phyloP scores from a whole-genome alignment of 2,888 invertebrate species.

The Morinoia aosen region DNA sequence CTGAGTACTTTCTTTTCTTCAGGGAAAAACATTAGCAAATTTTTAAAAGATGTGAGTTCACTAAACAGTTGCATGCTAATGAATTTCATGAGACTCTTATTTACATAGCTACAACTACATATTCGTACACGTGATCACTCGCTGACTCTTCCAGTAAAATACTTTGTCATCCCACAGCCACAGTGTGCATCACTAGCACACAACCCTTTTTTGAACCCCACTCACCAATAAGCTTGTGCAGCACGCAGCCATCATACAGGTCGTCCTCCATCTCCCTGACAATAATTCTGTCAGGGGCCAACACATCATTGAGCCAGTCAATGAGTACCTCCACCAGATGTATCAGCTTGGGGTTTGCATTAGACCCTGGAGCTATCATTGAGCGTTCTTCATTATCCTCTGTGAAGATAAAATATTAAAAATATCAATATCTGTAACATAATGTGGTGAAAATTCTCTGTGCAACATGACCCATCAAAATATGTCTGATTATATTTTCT shows the following conservation, averaged over 20 bases:
- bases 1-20: too few species aligned
- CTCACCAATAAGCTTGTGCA: slow-evolving; percentile 74
- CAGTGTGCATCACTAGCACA: too few species aligned
- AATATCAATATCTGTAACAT: not conserved
- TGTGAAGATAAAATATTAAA: slow-evolving; percentile 71
- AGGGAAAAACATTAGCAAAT: not conserved
- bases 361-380: slow-evolving; percentile 91
- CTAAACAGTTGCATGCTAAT: not conserved
- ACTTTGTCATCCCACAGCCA: too few species aligned
- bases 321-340: slow-evolving; percentile 89
- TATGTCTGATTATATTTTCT: not conserved
- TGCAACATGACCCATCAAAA: not conserved
- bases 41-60: not conserved
- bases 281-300: slow-evolving; percentile 95
- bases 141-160: not conserved
- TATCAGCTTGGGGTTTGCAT: slow-evolving; percentile 87
- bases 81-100: not conserved
- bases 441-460: not conserved
- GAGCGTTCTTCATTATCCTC: slow-evolving; percentile 98
- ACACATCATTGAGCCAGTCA: slow-evolving; percentile 98
- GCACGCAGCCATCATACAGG: slow-evolving; percentile 76
- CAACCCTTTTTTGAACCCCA: not conserved
- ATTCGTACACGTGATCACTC: not conserved
- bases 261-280: slow-evolving; percentile 81
- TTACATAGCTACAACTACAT: not conserved